These are phyloP conservation scores for Apotomis turbidana DNA, from an alignment of 2,888 invertebrate genomes.

Conservation along the genomic window DNA sequence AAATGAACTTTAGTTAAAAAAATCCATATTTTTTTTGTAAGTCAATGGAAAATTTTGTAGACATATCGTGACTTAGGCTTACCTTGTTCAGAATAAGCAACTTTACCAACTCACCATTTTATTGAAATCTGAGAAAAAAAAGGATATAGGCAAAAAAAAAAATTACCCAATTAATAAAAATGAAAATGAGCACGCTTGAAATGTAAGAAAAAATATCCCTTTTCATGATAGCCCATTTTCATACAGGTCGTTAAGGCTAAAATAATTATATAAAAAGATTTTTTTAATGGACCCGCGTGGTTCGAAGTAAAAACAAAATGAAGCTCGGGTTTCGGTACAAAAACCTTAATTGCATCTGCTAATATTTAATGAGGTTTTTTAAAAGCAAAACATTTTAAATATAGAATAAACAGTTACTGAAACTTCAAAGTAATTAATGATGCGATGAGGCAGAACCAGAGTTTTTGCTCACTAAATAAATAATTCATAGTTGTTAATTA, in stretches of 20 bases:
- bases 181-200: not conserved
- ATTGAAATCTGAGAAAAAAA: not conserved
- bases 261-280: slow-evolving; percentile 7
- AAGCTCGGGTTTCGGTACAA: slow-evolving; percentile 2
- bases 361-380: slow-evolving; percentile 22
- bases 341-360: slow-evolving; percentile 5
- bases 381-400: slow-evolving; percentile 25
- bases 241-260: not conserved
- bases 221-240: not conserved
- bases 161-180: not conserved
- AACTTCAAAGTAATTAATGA: slow-evolving; percentile 18
- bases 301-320: slow-evolving; percentile 11
- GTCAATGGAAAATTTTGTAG: no score
- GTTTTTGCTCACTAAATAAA: slow-evolving; percentile 12
- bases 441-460: not conserved
- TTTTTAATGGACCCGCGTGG: slow-evolving; percentile 9
- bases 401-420: slow-evolving; percentile 2
- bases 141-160: no score
- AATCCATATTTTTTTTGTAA: no score
- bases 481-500: slow-evolving; percentile 12
- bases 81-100: no score
- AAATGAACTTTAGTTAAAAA: no score
- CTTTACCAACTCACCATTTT: no score
- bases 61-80: no score
- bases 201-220: no score